Percentiles rank a stretch among this genome's conserved stretches.
Conservation (phyloP, 2,113 vertebrate genomes). For the Boulengeromyrus knoepffleri region DNA sequence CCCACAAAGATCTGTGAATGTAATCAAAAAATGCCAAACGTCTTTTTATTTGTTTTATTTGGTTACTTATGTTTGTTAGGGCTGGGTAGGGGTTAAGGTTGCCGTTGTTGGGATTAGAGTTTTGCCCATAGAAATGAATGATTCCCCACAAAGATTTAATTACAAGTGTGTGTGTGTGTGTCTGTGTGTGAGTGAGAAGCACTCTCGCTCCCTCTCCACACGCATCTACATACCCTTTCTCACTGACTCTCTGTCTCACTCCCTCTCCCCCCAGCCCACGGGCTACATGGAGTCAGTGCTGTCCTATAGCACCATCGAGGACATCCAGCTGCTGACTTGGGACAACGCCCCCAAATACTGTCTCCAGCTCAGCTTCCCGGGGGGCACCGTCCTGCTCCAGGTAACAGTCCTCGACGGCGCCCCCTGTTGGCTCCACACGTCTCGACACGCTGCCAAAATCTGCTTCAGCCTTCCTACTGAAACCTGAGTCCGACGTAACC, state of each 20-base stretch:
- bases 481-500: not conserved
- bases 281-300: constrained; percentile 96
- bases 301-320: constrained; percentile 96
- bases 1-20: no score
- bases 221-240: no score
- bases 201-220: no score
- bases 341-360: constrained; percentile 99
- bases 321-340: constrained; percentile 96
- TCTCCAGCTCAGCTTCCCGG: constrained; percentile 94
- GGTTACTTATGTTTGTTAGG: no score
- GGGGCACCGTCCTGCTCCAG: constrained; percentile 91
- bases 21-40: no score
- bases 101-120: no score
- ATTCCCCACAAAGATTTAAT: no score
- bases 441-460: not conserved
- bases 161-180: no score
- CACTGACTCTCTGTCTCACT: not conserved
- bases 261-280: constrained; percentile 70
- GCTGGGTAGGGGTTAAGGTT: no score
- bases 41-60: no score
- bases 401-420: constrained; percentile 49
- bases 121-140: no score
- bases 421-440: not conserved
- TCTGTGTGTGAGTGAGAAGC: not conserved
- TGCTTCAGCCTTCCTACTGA: not conserved